These are phyloP conservation scores for Pachydiplax longipennis DNA, from an alignment of 2,888 invertebrate genomes.

Conservation along the genomic window DNA sequence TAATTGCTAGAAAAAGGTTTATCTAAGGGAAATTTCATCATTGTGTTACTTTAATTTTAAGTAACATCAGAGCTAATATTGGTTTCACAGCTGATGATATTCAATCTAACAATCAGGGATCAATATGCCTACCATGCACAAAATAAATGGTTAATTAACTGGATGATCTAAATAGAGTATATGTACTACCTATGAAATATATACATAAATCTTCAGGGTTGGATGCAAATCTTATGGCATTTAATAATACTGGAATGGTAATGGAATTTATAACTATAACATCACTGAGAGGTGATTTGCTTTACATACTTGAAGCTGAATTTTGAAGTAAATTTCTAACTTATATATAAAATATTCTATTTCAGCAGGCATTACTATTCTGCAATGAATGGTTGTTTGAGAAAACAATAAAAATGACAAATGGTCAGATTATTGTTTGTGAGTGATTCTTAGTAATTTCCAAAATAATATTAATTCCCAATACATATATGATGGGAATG, in stretches of 20 bases:
- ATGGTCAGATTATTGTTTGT: no score
- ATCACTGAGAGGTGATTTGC: neutral
- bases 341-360: neutral
- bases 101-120: no score
- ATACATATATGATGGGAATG: no score
- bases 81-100: no score
- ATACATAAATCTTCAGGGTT: neutral
- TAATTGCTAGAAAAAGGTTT: no score
- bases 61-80: no score
- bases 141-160: neutral
- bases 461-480: no score
- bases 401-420: neutral
- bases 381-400: neutral
- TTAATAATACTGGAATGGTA: neutral
- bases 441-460: neutral
- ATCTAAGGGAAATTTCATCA: no score
- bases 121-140: no score
- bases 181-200: neutral
- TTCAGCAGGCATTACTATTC: neutral
- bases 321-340: neutral
- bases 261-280: neutral
- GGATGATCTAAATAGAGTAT: neutral
- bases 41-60: no score
- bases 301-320: neutral
- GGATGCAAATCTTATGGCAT: conserved; percentile 5